A percentile compares a stretch with the other conserved stretches of the same genome.
Evolutionary conservation across 2,888 invertebrate species (phyloP).

Genomic region (Melanostoma mellinum): DNA sequence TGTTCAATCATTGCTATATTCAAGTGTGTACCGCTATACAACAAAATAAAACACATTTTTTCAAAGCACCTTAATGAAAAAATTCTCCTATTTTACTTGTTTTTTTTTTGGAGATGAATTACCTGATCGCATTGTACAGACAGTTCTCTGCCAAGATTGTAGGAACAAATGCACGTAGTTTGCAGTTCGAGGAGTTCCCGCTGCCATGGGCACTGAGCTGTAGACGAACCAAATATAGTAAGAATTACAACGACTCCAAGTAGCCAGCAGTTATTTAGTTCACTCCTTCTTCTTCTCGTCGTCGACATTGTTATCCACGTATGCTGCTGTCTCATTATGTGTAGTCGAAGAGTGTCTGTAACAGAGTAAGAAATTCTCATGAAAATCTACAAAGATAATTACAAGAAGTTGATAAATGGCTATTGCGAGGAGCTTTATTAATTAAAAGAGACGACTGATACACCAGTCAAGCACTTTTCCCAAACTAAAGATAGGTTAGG

Average conservation of each 20-base stretch:
- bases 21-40: no score
- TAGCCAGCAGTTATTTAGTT: slow-evolving; percentile 46
- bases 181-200: slow-evolving; percentile 88
- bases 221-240: slow-evolving; percentile 52
- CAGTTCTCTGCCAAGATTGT: slow-evolving; percentile 91
- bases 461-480: slow-evolving; percentile 19
- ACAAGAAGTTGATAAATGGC: slow-evolving; percentile 67
- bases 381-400: slow-evolving; percentile 64
- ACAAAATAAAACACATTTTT: not conserved
- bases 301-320: slow-evolving; percentile 62
- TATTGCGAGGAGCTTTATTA: slow-evolving; percentile 60
- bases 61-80: not conserved
- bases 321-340: slow-evolving; percentile 64
- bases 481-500: not conserved
- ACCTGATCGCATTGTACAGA: slow-evolving; percentile 95
- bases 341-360: slow-evolving; percentile 60
- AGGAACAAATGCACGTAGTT: slow-evolving; percentile 93
- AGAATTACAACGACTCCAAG: slow-evolving; percentile 52
- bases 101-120: slow-evolving; percentile 61
- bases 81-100: slow-evolving; percentile 3
- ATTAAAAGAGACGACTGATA: slow-evolving; percentile 61
- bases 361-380: slow-evolving; percentile 47
- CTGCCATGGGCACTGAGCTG: slow-evolving; percentile 93
- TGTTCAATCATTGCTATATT: no score
- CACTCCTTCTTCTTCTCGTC: slow-evolving; percentile 36